These are phyloP conservation scores for Acanthosepion pharaonis DNA, from an alignment of 2,888 invertebrate species.

Conservation along the genomic window DNA sequence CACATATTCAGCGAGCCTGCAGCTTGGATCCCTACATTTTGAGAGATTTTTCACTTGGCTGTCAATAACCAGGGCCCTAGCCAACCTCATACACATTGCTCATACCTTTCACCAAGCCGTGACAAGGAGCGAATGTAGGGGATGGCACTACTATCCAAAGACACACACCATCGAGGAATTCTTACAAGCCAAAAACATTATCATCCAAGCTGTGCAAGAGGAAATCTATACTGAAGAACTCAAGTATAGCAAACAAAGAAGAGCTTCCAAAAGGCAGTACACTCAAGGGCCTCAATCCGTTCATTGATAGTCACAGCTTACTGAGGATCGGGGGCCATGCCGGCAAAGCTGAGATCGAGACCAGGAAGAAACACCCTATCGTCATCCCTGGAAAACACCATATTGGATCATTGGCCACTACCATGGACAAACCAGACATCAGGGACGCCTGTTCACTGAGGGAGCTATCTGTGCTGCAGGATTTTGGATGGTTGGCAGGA, in stretches of 20 bases:
- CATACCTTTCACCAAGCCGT: too few relatives aligned
- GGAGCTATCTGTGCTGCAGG: slow-evolving; percentile 50
- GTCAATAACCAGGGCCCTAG: too few relatives aligned
- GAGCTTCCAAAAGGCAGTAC: not conserved
- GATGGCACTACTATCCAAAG: too few relatives aligned
- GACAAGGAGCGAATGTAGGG: too few relatives aligned
- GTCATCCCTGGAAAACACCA: slow-evolving; percentile 49
- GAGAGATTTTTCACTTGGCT: too few relatives aligned
- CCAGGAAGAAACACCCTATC: slow-evolving; percentile 47
- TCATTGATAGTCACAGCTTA: slow-evolving; percentile 43
- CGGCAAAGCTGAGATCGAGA: not conserved
- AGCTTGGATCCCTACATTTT: too few relatives aligned
- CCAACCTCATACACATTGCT: too few relatives aligned
- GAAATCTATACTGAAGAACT: too few relatives aligned
- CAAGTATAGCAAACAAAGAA: not conserved
- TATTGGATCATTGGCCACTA: slow-evolving; percentile 48
- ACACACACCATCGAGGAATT: too few relatives aligned
- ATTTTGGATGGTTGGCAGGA: slow-evolving; percentile 50
- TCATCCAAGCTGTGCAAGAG: too few relatives aligned
- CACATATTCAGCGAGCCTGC: too few relatives aligned
- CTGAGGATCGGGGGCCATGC: slow-evolving; percentile 50
- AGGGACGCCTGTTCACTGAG: slow-evolving; percentile 51
- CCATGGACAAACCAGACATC: slow-evolving; percentile 50
- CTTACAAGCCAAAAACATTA: too few relatives aligned
- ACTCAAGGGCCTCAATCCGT: slow-evolving; percentile 13